Percentiles rank a stretch among this genome's conserved stretches.
Conservation (phyloP, 1,140 invertebrate species). For the Chymomyza costata region DNA sequence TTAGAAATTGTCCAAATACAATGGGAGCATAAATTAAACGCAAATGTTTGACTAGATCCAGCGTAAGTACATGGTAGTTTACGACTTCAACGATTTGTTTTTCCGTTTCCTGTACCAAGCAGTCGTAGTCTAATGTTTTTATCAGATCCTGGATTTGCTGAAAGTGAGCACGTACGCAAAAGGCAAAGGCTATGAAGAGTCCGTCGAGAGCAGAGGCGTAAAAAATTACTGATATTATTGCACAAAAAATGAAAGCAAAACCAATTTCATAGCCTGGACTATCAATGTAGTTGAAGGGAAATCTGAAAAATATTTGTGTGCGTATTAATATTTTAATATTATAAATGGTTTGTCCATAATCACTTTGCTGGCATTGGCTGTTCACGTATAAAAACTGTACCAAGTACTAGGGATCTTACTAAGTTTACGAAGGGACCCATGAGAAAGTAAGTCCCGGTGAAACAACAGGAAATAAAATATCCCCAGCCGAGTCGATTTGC, state of each 20-base stretch:
- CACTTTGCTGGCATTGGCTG: constrained; percentile 27
- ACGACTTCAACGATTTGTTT: constrained; percentile 21
- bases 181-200: constrained; percentile 59
- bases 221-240: constrained; percentile 48
- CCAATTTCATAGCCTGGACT: constrained; percentile 52
- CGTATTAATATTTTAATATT: neutral
- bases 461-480: constrained; percentile 10
- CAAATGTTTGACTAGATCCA: constrained; percentile 35
- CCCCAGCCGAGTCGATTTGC: constrained; percentile 9
- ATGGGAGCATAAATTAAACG: constrained; percentile 54
- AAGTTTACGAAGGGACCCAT: constrained; percentile 19
- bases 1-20: constrained; percentile 62
- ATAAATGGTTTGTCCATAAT: neutral
- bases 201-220: constrained; percentile 62
- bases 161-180: constrained; percentile 60
- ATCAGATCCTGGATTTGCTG: constrained; percentile 45
- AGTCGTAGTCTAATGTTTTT: too few species aligned
- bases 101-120: constrained; percentile 10
- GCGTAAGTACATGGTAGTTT: constrained; percentile 45
- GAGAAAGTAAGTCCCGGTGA: constrained; percentile 20
- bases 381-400: neutral
- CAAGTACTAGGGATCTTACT: neutral
- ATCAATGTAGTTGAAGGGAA: constrained; percentile 49
- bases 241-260: constrained; percentile 49
- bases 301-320: too few species aligned